Percentiles rank a stretch among this genome's conserved stretches.
These are phyloP conservation scores for Nemurella pictetii DNA, from an alignment of 2,888 invertebrate species.

Conservation along the genomic window DNA sequence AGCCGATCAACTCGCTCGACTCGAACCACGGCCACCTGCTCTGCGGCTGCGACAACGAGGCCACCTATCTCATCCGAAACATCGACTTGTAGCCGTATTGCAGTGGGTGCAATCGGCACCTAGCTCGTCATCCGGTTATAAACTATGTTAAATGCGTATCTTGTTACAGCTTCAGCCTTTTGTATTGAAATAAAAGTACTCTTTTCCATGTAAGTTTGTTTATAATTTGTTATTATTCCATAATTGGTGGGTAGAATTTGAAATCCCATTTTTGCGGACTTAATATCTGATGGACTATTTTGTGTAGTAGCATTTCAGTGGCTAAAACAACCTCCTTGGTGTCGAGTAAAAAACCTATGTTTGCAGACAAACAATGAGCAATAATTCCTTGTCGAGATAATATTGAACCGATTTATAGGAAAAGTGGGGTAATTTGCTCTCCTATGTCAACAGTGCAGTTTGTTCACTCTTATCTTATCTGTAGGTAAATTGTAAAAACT, in stretches of 20 bases:
- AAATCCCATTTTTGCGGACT: too few species aligned
- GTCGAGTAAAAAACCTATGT: background rate
- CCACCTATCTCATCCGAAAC: conserved; percentile 77
- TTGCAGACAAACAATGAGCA: background rate
- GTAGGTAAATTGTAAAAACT: background rate
- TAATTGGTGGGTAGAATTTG: too few species aligned
- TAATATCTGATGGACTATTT: too few species aligned
- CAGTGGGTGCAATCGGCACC: too few species aligned
- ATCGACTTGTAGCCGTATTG: conserved; percentile 34
- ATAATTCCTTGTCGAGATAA: background rate
- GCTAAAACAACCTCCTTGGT: background rate
- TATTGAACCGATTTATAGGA: background rate
- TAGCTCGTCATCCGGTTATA: too few species aligned
- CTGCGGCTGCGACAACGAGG: conserved; percentile 88
- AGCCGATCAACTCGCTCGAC: conserved; percentile 81
- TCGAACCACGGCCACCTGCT: conserved; percentile 73
- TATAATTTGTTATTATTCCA: too few species aligned
- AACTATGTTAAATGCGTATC: too few species aligned
- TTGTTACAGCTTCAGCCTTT: too few species aligned
- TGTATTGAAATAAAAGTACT: too few species aligned
- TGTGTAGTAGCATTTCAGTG: background rate
- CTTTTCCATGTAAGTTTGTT: too few species aligned
- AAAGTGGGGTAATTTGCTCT: background rate
- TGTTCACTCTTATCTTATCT: conserved; percentile 17
- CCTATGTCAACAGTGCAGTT: background rate